phyloP scores from a whole-genome alignment of 1,140 invertebrate genomes.

The Dendroctonus valens region DNA sequence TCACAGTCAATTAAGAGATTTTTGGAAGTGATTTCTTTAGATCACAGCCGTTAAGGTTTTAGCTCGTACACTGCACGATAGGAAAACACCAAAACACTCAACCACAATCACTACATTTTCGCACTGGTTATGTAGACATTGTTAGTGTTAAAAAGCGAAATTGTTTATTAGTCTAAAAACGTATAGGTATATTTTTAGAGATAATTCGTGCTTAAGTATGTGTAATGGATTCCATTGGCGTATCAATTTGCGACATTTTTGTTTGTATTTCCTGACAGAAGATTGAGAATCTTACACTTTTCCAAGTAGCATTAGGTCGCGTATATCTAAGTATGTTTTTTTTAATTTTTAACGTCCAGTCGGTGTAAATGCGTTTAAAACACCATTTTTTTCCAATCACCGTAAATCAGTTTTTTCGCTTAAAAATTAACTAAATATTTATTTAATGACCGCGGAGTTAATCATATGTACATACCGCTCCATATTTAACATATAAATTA shows the following conservation, averaged over 20 bases:
- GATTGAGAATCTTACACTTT: too few species aligned
- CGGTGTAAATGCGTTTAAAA: too few species aligned
- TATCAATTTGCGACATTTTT: not conserved
- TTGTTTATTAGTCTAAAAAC: slow-evolving; percentile 32
- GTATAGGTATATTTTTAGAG: slow-evolving; percentile 31
- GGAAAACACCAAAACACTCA: slow-evolving; percentile 8
- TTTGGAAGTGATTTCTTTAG: not conserved
- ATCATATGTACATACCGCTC: too few species aligned
- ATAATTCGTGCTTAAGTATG: slow-evolving; percentile 25
- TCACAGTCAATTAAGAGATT: not conserved
- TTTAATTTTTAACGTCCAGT: too few species aligned
- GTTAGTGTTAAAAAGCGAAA: slow-evolving; percentile 28
- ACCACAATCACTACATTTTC: slow-evolving; percentile 14
- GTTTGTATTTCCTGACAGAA: too few species aligned
- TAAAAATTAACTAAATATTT: too few species aligned
- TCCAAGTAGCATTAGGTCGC: too few species aligned
- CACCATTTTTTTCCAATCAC: too few species aligned
- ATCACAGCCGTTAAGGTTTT: slow-evolving; percentile 18
- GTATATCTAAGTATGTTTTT: too few species aligned
- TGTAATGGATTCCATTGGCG: slow-evolving; percentile 12
- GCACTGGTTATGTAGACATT: slow-evolving; percentile 15
- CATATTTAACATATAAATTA: too few species aligned
- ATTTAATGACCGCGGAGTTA: too few species aligned
- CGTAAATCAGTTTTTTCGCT: too few species aligned
- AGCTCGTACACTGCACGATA: slow-evolving; percentile 10